phyloP scores from a whole-genome alignment of 2,888 invertebrate genomes.

The Cryptocephalus primarius region DNA sequence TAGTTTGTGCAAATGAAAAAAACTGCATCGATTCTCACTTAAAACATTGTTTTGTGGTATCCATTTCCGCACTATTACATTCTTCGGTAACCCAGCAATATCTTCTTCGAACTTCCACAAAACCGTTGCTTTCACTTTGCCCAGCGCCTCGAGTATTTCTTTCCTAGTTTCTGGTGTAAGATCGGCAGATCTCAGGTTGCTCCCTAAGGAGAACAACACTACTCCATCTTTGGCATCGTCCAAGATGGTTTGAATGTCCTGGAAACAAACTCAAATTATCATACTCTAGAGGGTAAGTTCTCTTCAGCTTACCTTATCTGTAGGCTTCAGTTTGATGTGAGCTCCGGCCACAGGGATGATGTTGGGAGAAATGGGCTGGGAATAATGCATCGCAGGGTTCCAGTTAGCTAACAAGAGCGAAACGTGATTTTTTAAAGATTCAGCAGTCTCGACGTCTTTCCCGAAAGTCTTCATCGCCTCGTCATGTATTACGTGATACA shows the following conservation, averaged over 20 bases:
- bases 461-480: slow-evolving; percentile 19
- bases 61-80: slow-evolving; percentile 33
- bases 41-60: slow-evolving; percentile 35
- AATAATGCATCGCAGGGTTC: slow-evolving; percentile 23
- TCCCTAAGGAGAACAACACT: slow-evolving; percentile 32
- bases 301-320: not conserved
- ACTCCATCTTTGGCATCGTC: slow-evolving; percentile 30
- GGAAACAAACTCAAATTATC: slow-evolving; percentile 1
- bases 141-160: slow-evolving; percentile 27
- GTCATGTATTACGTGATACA: slow-evolving; percentile 9
- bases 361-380: slow-evolving; percentile 27
- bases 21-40: slow-evolving; percentile 15
- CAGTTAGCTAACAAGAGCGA: slow-evolving; percentile 25
- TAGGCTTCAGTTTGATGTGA: slow-evolving; percentile 16
- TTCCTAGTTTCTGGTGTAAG: slow-evolving; percentile 20
- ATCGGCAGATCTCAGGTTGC: slow-evolving; percentile 26
- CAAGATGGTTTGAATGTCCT: slow-evolving; percentile 27
- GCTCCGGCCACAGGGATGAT: slow-evolving; percentile 31
- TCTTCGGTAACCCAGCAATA: slow-evolving; percentile 26
- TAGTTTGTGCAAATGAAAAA: no score
- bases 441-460: slow-evolving; percentile 15
- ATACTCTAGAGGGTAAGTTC: not conserved
- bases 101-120: slow-evolving; percentile 34
- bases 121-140: slow-evolving; percentile 29
- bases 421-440: slow-evolving; percentile 20